Evolutionary conservation across 2,113 vertebrate species (phyloP).

Genomic region (Sphyrna mokarran): DNA sequence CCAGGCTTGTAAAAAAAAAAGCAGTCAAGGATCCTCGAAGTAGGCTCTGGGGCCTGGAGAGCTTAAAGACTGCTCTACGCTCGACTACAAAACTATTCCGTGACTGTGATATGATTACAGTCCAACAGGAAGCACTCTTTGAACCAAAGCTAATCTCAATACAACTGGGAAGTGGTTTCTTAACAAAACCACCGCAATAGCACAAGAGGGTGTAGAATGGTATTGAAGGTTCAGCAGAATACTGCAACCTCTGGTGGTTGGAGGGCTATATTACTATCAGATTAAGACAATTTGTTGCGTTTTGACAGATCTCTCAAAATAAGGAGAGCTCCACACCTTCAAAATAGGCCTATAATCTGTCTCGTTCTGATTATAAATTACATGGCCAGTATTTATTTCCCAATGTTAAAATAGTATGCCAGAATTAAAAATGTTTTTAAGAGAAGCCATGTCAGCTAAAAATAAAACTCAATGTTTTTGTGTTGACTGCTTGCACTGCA

Average conservation of each 20-base stretch:
- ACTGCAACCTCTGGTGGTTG: slow-evolving; percentile 46
- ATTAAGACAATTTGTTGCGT: not conserved
- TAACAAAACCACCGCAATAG: not conserved
- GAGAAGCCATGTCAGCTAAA: not conserved
- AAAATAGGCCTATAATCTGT: not conserved
- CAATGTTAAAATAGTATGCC: not conserved
- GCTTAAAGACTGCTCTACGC: slow-evolving; percentile 46
- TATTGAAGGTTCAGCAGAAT: not conserved
- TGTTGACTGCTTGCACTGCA: not conserved
- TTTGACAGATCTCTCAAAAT: not conserved
- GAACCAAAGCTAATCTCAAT: slow-evolving; percentile 9
- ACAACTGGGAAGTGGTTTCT: slow-evolving; percentile 29
- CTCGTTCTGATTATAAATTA: not conserved
- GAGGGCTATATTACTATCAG: slow-evolving; percentile 42
- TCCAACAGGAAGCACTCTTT: slow-evolving; percentile 47
- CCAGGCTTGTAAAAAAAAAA: slow-evolving; percentile 51
- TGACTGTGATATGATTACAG: slow-evolving; percentile 38
- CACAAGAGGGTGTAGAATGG: slow-evolving; percentile 15
- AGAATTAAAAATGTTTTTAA: not conserved
- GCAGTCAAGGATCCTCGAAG: slow-evolving; percentile 48
- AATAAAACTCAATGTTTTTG: not conserved
- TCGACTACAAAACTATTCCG: slow-evolving; percentile 38
- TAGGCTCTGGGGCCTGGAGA: slow-evolving; percentile 43
- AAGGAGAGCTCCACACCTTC: not conserved
- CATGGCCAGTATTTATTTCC: not conserved